Conservation (phyloP, 2,888 invertebrate species). For the Noctua fimbriata region DNA sequence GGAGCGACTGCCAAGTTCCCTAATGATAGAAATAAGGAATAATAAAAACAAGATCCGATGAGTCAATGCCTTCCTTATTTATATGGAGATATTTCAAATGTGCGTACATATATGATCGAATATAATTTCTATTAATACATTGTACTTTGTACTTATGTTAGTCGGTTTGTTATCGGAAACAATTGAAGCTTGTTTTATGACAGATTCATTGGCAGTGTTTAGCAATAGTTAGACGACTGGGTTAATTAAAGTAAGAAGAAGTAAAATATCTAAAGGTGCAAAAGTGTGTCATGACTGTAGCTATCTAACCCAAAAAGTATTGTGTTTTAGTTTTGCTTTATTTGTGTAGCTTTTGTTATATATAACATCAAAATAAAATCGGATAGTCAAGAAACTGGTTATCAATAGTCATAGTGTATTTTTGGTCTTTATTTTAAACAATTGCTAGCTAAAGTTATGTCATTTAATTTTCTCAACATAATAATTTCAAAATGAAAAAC, state of each 20-base stretch:
- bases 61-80: background rate
- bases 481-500: background rate
- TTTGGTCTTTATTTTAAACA: background rate
- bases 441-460: background rate
- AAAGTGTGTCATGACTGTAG: background rate
- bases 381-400: background rate
- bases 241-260: background rate
- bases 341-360: background rate
- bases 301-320: background rate
- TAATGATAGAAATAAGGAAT: background rate
- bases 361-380: background rate
- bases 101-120: background rate
- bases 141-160: slow-evolving; percentile 28
- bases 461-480: background rate
- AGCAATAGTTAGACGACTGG: background rate
- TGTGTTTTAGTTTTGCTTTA: background rate
- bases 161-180: slow-evolving; percentile 9
- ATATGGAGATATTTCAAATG: background rate
- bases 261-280: background rate
- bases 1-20: background rate
- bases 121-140: slow-evolving; percentile 15
- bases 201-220: background rate
- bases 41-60: background rate
- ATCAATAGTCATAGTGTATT: background rate
- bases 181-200: slow-evolving; percentile 16